Conservation (phyloP, 1,140 invertebrate genomes). For the Scaptomyza montana region DNA sequence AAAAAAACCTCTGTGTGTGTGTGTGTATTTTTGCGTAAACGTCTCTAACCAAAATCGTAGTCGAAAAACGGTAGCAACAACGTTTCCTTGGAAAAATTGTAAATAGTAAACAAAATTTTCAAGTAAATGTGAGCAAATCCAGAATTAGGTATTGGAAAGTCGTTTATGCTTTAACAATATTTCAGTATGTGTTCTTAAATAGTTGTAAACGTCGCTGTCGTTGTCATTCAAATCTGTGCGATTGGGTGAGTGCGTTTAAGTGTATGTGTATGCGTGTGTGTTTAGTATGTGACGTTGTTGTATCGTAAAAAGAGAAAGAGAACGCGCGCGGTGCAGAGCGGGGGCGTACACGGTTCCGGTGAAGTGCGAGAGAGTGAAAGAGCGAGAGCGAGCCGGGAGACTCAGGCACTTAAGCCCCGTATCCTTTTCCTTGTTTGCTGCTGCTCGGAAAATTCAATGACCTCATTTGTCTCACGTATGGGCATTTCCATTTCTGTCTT, state of each 20-base stretch:
- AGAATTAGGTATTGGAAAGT: constrained; percentile 28
- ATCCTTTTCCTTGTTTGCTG: constrained; percentile 51
- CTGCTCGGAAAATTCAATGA: constrained; percentile 74
- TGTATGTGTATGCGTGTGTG: constrained; percentile 33
- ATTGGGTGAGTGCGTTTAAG: constrained; percentile 51
- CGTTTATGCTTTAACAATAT: constrained; percentile 12
- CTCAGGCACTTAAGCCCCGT: constrained; percentile 40
- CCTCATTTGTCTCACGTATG: constrained; percentile 77
- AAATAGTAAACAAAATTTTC: constrained; percentile 81
- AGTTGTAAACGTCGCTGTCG: constrained; percentile 47
- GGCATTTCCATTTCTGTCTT: constrained; percentile 56
- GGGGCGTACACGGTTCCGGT: constrained; percentile 60
- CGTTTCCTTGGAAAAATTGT: constrained; percentile 81
- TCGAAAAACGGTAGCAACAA: constrained; percentile 70
- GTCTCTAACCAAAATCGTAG: constrained; percentile 57
- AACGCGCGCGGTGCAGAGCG: constrained; percentile 22
- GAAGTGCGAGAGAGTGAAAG: constrained; percentile 33
- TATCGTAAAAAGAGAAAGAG: constrained; percentile 57
- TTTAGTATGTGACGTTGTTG: constrained; percentile 64
- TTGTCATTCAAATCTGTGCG: constrained; percentile 55
- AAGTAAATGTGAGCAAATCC: constrained; percentile 54
- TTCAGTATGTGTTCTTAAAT: constrained; percentile 32
- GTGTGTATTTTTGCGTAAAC: constrained; percentile 51
- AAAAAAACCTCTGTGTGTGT: constrained; percentile 33
- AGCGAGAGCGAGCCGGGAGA: constrained; percentile 42